Conservation (phyloP, 2,888 invertebrate species). For the Marronus borbonicus region DNA sequence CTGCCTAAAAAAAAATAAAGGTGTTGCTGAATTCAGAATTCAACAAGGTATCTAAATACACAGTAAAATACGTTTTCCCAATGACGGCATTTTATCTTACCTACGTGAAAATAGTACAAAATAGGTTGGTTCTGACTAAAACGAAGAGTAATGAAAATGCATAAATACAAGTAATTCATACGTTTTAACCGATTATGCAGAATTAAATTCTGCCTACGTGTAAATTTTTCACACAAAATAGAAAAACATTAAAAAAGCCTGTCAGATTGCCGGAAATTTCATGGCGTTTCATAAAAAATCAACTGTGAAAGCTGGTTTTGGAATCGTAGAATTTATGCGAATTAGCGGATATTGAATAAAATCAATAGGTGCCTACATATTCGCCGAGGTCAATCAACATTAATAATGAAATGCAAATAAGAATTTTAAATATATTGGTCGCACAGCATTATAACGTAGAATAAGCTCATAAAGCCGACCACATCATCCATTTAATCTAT, state of each 20-base stretch:
- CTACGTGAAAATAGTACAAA: no score
- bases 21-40: no score
- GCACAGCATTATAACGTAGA: constrained; percentile 35
- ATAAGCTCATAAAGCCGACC: constrained; percentile 55
- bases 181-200: no score
- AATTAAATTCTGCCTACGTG: background rate
- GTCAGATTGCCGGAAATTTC: background rate
- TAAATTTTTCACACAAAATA: background rate
- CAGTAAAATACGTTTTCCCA: no score
- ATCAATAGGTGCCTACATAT: constrained; percentile 29
- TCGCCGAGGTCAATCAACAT: constrained; percentile 37
- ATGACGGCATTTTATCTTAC: no score
- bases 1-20: no score
- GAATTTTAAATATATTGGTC: constrained; percentile 39
- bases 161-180: background rate
- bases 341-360: constrained; percentile 32
- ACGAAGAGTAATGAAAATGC: no score
- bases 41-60: no score
- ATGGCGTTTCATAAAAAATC: background rate
- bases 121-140: no score
- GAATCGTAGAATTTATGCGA: constrained; percentile 19
- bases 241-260: no score
- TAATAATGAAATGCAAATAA: constrained; percentile 41
- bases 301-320: background rate
- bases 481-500: constrained; percentile 62